A percentile compares a stretch with the other conserved stretches of the same genome.
Conservation (phyloP, 2,113 vertebrate genomes). For the Opisthocomus hoazin region DNA sequence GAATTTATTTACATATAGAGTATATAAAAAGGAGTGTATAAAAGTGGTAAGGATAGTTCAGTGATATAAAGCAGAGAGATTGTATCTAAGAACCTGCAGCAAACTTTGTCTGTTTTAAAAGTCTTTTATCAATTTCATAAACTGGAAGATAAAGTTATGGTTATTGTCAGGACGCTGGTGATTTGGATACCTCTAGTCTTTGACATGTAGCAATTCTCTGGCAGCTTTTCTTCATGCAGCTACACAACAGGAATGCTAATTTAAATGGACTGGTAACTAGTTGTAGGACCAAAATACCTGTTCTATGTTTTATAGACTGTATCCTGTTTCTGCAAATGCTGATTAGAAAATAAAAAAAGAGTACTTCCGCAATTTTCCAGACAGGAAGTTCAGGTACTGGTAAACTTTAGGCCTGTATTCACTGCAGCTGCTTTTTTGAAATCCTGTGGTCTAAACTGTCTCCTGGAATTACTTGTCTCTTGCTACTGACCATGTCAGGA, state of each 20-base stretch:
- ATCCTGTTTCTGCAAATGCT: accelerated
- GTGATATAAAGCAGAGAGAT: not conserved
- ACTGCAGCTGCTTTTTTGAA: not conserved
- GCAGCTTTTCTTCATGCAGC: not conserved
- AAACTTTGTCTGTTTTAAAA: not conserved
- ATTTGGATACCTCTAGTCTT: not conserved
- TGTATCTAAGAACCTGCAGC: not conserved
- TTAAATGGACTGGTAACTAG: not conserved
- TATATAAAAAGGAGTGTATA: not conserved
- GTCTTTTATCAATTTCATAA: not conserved
- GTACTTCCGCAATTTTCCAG: not conserved
- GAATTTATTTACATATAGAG: not conserved
- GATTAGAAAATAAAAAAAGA: too few relatives aligned
- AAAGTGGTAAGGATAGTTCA: not conserved
- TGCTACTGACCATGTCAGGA: not conserved
- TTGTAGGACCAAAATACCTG: not conserved
- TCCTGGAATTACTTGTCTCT: not conserved
- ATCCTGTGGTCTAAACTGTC: not conserved
- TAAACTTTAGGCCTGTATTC: not conserved
- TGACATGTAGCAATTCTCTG: not conserved
- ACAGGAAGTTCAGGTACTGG: not conserved
- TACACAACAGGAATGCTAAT: not conserved
- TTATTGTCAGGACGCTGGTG: not conserved
- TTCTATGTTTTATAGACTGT: not conserved
- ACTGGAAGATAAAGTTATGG: not conserved